A percentile compares a stretch with the other conserved stretches of the same genome.
Conservation (phyloP, 2,113 vertebrate genomes). For the Vulpes lagopus region DNA sequence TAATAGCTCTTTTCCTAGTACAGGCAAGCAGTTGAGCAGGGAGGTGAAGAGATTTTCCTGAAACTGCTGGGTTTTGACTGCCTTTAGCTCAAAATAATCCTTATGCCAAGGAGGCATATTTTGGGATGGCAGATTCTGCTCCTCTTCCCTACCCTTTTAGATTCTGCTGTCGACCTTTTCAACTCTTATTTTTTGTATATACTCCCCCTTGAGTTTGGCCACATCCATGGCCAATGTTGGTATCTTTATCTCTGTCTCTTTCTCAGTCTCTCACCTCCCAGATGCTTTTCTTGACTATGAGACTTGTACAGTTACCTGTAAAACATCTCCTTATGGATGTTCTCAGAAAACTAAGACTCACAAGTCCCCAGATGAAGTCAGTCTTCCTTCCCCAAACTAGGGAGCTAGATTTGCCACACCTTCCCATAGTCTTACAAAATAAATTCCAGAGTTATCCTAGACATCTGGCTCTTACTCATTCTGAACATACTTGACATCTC, state of each 20-base stretch:
- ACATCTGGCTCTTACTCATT: background rate
- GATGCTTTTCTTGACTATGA: background rate
- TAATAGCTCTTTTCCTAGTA: background rate
- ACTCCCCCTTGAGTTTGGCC: background rate
- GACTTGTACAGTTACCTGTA: background rate
- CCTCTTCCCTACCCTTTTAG: background rate
- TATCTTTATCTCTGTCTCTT: background rate
- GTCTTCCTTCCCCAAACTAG: background rate
- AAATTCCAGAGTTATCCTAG: background rate
- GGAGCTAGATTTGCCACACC: background rate
- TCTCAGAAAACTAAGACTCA: background rate
- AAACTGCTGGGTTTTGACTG: background rate
- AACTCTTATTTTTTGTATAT: background rate
- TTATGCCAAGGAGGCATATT: background rate
- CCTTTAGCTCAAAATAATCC: background rate
- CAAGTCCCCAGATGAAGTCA: background rate
- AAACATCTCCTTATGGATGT: background rate
- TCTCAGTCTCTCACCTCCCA: background rate
- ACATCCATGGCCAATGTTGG: background rate
- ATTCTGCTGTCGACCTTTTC: background rate
- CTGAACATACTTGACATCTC: background rate
- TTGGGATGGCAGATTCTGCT: background rate
- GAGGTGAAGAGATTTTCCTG: background rate
- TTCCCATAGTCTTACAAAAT: background rate
- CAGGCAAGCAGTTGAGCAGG: background rate